Percentiles rank a stretch among this genome's conserved stretches.
phyloP scores from a whole-genome alignment of 2,888 invertebrate species.

The Azorinus chamasolen region DNA sequence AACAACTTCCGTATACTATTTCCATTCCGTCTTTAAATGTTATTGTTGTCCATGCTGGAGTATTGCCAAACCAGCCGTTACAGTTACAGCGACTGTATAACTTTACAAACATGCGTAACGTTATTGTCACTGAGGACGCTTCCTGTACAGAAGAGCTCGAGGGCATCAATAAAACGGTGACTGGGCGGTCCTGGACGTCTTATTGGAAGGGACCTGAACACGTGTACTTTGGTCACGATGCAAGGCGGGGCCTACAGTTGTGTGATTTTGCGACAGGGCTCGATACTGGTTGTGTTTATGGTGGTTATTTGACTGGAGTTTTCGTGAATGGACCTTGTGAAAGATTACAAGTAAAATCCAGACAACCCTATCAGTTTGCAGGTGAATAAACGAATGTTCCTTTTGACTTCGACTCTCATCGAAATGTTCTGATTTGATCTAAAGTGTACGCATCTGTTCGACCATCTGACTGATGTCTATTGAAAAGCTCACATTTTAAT shows the following conservation, averaged over 20 bases:
- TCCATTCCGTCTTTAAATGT: constrained; percentile 80
- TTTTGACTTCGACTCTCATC: no score
- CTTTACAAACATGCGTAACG: constrained; percentile 84
- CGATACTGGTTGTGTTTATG: constrained; percentile 86
- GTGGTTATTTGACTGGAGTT: constrained; percentile 80
- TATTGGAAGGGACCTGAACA: constrained; percentile 85
- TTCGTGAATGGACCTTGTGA: constrained; percentile 47
- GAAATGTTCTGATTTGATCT: no score
- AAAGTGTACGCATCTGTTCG: no score
- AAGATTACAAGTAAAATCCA: no score
- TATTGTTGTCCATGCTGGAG: constrained; percentile 85
- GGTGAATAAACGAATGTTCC: no score
- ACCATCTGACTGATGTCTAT: no score
- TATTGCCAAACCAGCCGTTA: constrained; percentile 81
- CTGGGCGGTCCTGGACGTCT: constrained; percentile 83
- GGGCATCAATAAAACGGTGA: constrained; percentile 62
- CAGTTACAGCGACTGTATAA: constrained; percentile 75
- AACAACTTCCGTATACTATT: constrained; percentile 85
- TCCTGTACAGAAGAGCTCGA: constrained; percentile 64
- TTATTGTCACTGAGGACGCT: constrained; percentile 65
- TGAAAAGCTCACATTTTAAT: no score
- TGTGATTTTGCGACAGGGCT: constrained; percentile 83
- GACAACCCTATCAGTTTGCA: no score
- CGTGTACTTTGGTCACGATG: constrained; percentile 86
- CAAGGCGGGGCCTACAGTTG: constrained; percentile 80